Evolutionary conservation across 2,888 invertebrate genomes (phyloP).

Genomic region (Sinotaia quadrata): DNA sequence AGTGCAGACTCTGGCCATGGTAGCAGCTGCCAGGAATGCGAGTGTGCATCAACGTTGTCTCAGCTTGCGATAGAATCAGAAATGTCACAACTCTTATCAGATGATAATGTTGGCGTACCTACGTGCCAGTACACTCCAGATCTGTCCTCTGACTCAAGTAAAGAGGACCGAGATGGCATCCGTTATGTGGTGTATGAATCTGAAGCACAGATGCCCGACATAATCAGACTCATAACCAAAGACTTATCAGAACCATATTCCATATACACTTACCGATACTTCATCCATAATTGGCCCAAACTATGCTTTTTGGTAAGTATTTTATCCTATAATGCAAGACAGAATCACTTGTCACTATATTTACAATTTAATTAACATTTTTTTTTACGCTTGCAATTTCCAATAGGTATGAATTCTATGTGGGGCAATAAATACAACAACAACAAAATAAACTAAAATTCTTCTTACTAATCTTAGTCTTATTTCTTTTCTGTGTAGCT

Average conservation of each 20-base stretch:
- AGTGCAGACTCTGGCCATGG: slow-evolving; percentile 36
- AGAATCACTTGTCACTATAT: too few relatives aligned
- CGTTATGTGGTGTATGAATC: slow-evolving; percentile 82
- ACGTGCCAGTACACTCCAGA: slow-evolving; percentile 2
- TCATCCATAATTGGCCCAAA: slow-evolving; percentile 99
- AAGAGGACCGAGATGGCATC: slow-evolving; percentile 53
- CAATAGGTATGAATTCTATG: too few relatives aligned
- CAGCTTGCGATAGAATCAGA: slow-evolving; percentile 26
- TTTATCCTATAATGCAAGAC: too few relatives aligned
- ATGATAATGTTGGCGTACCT: not conserved
- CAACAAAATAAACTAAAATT: too few relatives aligned
- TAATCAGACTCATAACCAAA: slow-evolving; percentile 98
- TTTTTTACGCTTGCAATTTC: too few relatives aligned
- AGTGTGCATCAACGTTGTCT: slow-evolving; percentile 26
- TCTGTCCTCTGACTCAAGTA: not conserved
- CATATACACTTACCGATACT: slow-evolving; percentile 99
- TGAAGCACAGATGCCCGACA: slow-evolving; percentile 97
- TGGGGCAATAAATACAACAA: too few relatives aligned
- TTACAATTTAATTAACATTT: too few relatives aligned
- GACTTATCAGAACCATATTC: slow-evolving; percentile 99
- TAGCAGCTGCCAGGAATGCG: slow-evolving; percentile 37
- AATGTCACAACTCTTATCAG: slow-evolving; percentile 8
- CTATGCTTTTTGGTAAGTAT: slow-evolving; percentile 91
- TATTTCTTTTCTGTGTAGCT: too few relatives aligned
- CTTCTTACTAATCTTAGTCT: too few relatives aligned